These are phyloP conservation scores for Meteorus cinctellus DNA, from an alignment of 2,888 invertebrate genomes.

Conservation along the genomic window DNA sequence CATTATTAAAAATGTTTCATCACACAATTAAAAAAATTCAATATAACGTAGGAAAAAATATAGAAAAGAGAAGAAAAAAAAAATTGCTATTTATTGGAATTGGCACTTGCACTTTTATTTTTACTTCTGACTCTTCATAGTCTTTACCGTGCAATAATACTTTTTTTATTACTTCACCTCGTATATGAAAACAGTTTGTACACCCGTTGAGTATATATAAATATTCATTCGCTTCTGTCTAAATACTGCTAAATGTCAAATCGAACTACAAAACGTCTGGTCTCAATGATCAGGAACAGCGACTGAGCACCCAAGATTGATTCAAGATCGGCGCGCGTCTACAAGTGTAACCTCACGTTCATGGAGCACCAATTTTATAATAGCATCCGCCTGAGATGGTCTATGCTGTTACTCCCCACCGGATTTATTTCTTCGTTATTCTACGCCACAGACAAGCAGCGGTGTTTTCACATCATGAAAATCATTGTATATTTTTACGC, in stretches of 20 bases:
- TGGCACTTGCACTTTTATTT: neutral
- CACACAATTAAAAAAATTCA: neutral
- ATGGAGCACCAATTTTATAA: conserved; percentile 72
- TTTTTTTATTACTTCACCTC: conserved; percentile 20
- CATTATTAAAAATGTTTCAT: neutral
- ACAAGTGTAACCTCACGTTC: conserved; percentile 67
- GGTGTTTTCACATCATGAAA: conserved; percentile 33
- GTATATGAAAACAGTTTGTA: neutral
- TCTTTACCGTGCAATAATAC: conserved; percentile 1
- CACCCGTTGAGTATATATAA: neutral
- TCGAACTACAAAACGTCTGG: conserved; percentile 34
- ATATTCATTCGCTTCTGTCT: neutral
- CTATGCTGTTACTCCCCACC: conserved; percentile 45
- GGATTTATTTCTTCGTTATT: conserved; percentile 33
- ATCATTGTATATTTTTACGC: conserved; percentile 28
- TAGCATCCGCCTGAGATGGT: conserved; percentile 58
- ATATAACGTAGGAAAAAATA: too few relatives aligned
- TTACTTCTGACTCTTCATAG: neutral
- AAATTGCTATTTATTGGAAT: conserved; percentile 8
- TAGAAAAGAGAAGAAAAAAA: conserved; percentile 13
- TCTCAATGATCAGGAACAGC: conserved; percentile 67
- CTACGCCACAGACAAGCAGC: neutral
- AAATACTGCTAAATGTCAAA: conserved; percentile 14
- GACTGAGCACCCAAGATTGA: conserved; percentile 64
- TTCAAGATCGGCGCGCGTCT: conserved; percentile 63